Evolutionary conservation across 1,140 invertebrate species (phyloP), one percentile per base, ranked within the genome.

Genomic region (Aphelinus atriplicis): DNA sequence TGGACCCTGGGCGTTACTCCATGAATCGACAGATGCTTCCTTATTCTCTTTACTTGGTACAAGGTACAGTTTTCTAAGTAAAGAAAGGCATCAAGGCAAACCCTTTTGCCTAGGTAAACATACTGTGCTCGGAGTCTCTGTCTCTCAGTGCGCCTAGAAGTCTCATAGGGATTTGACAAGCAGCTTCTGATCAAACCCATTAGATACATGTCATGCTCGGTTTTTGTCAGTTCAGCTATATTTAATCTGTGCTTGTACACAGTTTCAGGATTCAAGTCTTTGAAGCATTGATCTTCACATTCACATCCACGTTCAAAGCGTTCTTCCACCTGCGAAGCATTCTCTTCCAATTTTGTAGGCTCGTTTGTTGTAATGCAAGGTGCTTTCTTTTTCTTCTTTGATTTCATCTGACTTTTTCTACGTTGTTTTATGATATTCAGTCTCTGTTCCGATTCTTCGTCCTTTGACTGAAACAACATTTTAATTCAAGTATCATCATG

Each of bases 171-270:
- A 86, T 95, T 93, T 1, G 92, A 91, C 61, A 94, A 86, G 78
- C 92, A 93, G 0, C 93, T 93, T 93, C 93, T 94, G 5, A 93
- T 94, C 26, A 95, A 91, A 57, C 93, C 93, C 93, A 94, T 94
- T 73, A 94, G 85, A 81, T 94, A 94, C 90, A 91, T 91, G 78
- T 90, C 90, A 77, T 90, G 89, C 83, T 94, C 93, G 77, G 91
- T 92, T 81, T 93, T 93, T 2, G 92, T 94, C 42, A 95, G 83
- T 83, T 95, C 93, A 2, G 93, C 93, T 73, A 94, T 94, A 78
- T 94, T 94, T 7, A 94, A 80, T 74, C 93, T 87, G 80, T 94
- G 93, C 55, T 91, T 91, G 82, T 94, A 94, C 2, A 94, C 93
- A 77, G 89, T 90, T 77, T 94, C 93, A 3, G 93, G 90, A 83